Conservation (phyloP, 2,888 invertebrate genomes). For the Macrostomum cliftonense region DNA sequence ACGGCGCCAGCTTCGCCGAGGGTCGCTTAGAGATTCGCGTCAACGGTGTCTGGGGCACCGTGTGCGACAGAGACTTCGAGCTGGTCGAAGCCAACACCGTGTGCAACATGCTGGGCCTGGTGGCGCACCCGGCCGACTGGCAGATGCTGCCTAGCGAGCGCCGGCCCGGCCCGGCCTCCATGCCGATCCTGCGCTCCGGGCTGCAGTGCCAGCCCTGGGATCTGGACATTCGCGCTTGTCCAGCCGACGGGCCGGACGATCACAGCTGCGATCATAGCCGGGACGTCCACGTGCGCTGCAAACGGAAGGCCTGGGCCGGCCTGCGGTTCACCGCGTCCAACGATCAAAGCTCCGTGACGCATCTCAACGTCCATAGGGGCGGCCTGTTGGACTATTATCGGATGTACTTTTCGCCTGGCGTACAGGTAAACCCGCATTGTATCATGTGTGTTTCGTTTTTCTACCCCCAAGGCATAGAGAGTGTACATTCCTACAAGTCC, state of each 20-base stretch:
- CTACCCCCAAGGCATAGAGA: no score
- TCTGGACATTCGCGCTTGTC: not conserved
- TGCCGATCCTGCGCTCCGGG: not conserved
- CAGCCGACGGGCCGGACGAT: not conserved
- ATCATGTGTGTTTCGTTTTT: not conserved
- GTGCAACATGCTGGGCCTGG: not conserved
- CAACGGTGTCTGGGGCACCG: conserved; percentile 1
- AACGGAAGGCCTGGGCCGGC: conserved; percentile 76
- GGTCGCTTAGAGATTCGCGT: not conserved
- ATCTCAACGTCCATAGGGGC: conserved; percentile 68
- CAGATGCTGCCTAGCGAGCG: not conserved
- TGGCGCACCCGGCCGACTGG: conserved; percentile 1
- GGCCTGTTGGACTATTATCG: conserved; percentile 80
- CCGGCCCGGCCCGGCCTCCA: not conserved
- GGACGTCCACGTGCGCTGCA: conserved; percentile 59
- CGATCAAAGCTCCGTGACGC: conserved; percentile 65
- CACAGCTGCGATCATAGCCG: not conserved
- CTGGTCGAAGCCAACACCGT: not conserved
- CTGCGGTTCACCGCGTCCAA: conserved; percentile 69
- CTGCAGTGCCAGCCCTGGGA: conserved; percentile 4
- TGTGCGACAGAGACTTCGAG: conserved; percentile 2
- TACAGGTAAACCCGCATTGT: conserved; percentile 40
- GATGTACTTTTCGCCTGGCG: conserved; percentile 42
- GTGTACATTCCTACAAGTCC: no score
- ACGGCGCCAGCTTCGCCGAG: not conserved